Evolutionary conservation across 2,797 vertebrate species (phyloP), one percentile per base, ranked within the genome.

Genomic region (Hydrophis major): DNA sequence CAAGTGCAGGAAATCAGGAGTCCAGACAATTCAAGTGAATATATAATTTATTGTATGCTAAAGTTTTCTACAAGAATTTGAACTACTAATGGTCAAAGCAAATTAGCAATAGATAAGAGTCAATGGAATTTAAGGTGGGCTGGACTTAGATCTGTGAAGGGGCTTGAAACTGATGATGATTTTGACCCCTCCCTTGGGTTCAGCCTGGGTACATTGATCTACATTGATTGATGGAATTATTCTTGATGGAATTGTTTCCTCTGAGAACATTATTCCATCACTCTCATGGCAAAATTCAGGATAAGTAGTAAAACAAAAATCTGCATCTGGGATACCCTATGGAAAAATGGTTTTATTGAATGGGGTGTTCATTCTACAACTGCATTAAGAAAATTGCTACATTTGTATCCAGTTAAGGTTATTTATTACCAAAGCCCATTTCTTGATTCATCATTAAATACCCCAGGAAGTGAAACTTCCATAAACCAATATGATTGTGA

Each of bases 391-490:
- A 92, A 95, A 90, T 13, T 2, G 8, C 59, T 10, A 27, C 66
- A 53, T 61, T 87, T 11, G 12, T 93, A 87, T 69, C 87, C 87
- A 61, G 66, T 66, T 89, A 1, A 69, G 69, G 92, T 89, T 92
- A 90, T 92, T 88, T 89, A 63, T 94, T 88, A 86, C 87, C 57
- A 91, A 37, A 66, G 90, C 25, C 89, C 92, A n/a, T 93, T 93
- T 87, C 93, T 28, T 89, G 74, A 89, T 93, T 92, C 88, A 89
- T 93, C 88, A 91, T 90, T 93, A 94, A 95, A 94, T 86, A 89
- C 93, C 92, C 50, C 93, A 93, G 92, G 95, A 93, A 93, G 92
- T 50, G 91, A 5, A 50, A 4, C 90, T 93, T 94, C 91, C 89
- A 20, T 59, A 90, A 96, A 86, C 87, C 89, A 92, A 88, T 8